phyloP scores from a whole-genome alignment of 2,797 vertebrate genomes.

The Falco peregrinus region DNA sequence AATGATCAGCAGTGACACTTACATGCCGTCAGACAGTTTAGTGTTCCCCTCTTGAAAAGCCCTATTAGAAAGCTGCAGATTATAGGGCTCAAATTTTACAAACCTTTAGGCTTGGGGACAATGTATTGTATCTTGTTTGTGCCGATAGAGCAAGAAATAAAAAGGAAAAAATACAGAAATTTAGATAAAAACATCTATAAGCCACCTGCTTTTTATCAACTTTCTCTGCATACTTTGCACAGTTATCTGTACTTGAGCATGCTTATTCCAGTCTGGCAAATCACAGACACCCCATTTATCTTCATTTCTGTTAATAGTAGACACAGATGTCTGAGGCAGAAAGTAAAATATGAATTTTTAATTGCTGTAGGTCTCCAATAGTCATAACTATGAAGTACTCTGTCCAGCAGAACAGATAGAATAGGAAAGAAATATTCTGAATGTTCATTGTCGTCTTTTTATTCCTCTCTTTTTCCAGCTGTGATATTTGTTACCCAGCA shows the following conservation, averaged over 20 bases:
- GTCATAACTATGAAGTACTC: not conserved
- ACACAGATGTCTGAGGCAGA: conserved; percentile 28
- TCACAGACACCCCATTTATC: conserved; percentile 28
- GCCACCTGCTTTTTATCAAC: not conserved
- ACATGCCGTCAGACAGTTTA: not conserved
- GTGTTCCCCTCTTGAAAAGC: not conserved
- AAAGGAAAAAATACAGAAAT: not conserved
- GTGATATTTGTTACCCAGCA: not conserved
- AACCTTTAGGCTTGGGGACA: not conserved
- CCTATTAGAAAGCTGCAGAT: not conserved
- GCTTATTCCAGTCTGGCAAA: not conserved
- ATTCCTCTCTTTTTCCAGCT: not conserved
- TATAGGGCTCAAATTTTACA: not conserved
- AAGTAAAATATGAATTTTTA: conserved; percentile 24
- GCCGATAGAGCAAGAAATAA: not conserved
- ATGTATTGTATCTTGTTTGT: not conserved
- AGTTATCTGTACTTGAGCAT: not conserved
- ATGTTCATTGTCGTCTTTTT: not conserved
- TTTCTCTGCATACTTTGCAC: not conserved
- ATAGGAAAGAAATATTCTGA: not conserved
- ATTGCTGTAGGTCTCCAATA: not conserved
- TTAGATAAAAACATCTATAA: not conserved
- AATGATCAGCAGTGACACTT: not conserved
- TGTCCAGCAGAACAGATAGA: not conserved
- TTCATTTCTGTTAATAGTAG: conserved; percentile 42